Conservation (phyloP, 53 echinoderm and acorn worm genomes). For the Hippasteria phrygiana region DNA sequence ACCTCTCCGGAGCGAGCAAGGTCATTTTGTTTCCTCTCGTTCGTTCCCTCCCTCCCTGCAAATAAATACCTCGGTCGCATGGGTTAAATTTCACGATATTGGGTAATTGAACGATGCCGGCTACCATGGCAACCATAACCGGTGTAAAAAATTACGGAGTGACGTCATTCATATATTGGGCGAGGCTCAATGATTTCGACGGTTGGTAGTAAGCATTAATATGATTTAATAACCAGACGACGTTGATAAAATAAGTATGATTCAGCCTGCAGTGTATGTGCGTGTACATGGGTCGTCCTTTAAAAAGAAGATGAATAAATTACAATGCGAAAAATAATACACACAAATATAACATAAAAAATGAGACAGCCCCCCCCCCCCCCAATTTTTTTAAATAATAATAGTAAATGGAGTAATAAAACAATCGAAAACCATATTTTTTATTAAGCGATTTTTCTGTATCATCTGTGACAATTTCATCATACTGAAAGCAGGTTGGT, state of each 20-base stretch:
- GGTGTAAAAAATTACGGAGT: conserved; percentile 15
- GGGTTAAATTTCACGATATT: conserved; percentile 44
- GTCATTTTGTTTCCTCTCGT: background rate
- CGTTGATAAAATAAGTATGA: background rate
- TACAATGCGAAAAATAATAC: too few relatives aligned
- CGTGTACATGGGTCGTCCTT: too few relatives aligned
- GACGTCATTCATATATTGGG: conserved; percentile 31
- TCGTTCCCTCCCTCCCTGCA: background rate
- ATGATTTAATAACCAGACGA: conserved; percentile 1
- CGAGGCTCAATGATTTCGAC: background rate
- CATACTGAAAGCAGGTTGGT: too few relatives aligned
- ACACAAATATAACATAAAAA: too few relatives aligned
- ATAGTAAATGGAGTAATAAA: too few relatives aligned
- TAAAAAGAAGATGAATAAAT: too few relatives aligned
- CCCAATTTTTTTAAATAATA: too few relatives aligned
- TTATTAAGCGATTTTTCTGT: too few relatives aligned
- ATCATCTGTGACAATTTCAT: too few relatives aligned
- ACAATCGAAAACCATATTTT: too few relatives aligned
- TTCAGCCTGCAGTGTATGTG: too few relatives aligned
- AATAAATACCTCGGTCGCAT: background rate
- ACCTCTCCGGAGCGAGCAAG: background rate
- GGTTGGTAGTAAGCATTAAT: background rate
- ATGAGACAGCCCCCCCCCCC: too few relatives aligned
- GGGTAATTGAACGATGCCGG: conserved; percentile 30
- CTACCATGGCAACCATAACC: conserved; percentile 34